Percentiles rank a stretch among this genome's conserved stretches.
These are phyloP conservation scores for Aix galericulata DNA, from an alignment of 2,113 vertebrate species.

Conservation along the genomic window DNA sequence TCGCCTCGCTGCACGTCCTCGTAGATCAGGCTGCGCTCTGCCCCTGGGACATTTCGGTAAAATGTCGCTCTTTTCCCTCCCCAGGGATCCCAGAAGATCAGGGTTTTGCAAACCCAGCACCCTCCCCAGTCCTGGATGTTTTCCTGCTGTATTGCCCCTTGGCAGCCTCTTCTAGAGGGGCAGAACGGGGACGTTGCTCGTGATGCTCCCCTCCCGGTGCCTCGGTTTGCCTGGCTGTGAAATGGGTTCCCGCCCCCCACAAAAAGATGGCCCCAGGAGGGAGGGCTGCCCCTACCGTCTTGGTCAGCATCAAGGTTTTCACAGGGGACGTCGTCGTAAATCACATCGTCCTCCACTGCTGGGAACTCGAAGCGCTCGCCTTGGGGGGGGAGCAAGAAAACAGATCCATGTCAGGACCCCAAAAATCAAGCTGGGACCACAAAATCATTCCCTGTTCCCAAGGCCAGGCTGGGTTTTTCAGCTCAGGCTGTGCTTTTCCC, in stretches of 20 bases:
- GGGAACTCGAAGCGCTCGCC: conserved; percentile 66
- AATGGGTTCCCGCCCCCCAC: background rate
- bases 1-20: conserved; percentile 82
- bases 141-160: background rate
- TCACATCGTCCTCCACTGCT: conserved; percentile 80
- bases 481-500: background rate
- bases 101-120: background rate
- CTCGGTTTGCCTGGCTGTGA: background rate
- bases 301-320: conserved; percentile 77
- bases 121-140: background rate
- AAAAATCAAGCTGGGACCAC: background rate
- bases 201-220: background rate
- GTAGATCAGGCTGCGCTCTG: conserved; percentile 78
- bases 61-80: background rate
- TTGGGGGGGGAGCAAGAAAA: background rate
- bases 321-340: conserved; percentile 93
- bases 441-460: background rate
- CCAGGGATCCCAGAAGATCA: background rate
- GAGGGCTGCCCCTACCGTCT: conserved; percentile 74
- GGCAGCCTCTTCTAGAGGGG: background rate
- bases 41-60: background rate
- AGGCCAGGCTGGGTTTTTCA: no score
- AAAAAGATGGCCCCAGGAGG: background rate
- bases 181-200: background rate
- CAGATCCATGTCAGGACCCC: background rate